A percentile compares a stretch with the other conserved stretches of the same genome.
Evolutionary conservation across 2,888 invertebrate genomes (phyloP).

Genomic region (Pandemis cinnamomeana): DNA sequence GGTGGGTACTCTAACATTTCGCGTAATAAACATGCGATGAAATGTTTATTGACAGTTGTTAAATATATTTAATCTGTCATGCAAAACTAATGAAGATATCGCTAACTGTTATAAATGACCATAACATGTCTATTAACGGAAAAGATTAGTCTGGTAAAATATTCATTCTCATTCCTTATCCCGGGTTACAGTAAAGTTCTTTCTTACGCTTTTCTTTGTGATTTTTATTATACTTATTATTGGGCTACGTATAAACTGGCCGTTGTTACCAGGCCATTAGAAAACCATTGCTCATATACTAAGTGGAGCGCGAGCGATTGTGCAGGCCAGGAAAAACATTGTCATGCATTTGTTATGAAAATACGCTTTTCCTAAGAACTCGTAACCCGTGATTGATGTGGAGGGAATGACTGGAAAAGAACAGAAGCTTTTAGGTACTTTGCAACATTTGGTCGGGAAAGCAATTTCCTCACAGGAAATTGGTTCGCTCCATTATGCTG

Average conservation of each 20-base stretch:
- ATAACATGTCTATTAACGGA: no score
- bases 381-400: conserved; percentile 61
- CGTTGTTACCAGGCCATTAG: conserved; percentile 33
- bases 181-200: no score
- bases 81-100: no score
- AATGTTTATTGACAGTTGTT: no score
- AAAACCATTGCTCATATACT: conserved; percentile 35
- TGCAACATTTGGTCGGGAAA: conserved; percentile 58
- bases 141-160: no score
- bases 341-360: conserved; percentile 60
- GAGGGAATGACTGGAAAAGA: conserved; percentile 60
- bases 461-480: conserved; percentile 81
- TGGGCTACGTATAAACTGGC: background rate
- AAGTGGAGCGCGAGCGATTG: conserved; percentile 38
- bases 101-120: no score
- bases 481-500: conserved; percentile 61
- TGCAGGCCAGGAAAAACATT: conserved; percentile 49
- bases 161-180: no score
- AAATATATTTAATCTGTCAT: no score
- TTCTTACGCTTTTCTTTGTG: background rate
- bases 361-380: conserved; percentile 50
- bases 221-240: background rate
- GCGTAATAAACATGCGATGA: no score
- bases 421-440: conserved; percentile 71
- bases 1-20: no score